phyloP scores from a whole-genome alignment of 2,113 vertebrate species.

The Hippocampus guttulatus region DNA sequence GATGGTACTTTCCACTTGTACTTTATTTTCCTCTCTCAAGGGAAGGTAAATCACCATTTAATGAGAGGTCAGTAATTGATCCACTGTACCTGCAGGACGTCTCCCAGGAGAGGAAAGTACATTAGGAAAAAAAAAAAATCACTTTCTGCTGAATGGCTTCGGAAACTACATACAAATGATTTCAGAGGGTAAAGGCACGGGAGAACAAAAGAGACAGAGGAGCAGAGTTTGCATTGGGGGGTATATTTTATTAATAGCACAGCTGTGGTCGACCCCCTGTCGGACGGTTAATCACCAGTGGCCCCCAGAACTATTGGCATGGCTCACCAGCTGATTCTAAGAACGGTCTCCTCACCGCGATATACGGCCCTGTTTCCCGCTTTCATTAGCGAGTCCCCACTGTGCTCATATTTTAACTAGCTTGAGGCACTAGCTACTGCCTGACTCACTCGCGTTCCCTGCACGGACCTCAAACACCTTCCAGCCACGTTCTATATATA shows the following conservation, averaged over 20 bases:
- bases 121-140: constrained; percentile 30
- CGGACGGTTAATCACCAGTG: constrained; percentile 72
- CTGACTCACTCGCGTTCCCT: constrained; percentile 45
- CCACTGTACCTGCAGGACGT: constrained; percentile 54
- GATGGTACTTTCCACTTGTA: constrained; percentile 24
- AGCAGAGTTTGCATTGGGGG: constrained; percentile 29
- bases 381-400: constrained; percentile 66
- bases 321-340: constrained; percentile 69
- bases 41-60: constrained; percentile 57
- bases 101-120: constrained; percentile 29
- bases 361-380: constrained; percentile 61
- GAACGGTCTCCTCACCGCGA: constrained; percentile 68
- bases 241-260: constrained; percentile 78
- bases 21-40: constrained; percentile 44
- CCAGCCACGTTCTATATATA: constrained; percentile 33
- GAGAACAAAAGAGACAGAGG: constrained; percentile 40
- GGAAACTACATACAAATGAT: constrained; percentile 55
- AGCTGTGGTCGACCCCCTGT: constrained; percentile 72
- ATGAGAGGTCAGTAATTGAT: constrained; percentile 72
- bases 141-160: constrained; percentile 45
- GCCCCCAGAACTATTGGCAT: constrained; percentile 68
- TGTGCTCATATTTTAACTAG: constrained; percentile 71
- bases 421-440: constrained; percentile 58
- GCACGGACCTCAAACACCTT: constrained; percentile 24
- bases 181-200: constrained; percentile 42